Conservation (phyloP, 2,113 vertebrate genomes). For the Hylia prasina region DNA sequence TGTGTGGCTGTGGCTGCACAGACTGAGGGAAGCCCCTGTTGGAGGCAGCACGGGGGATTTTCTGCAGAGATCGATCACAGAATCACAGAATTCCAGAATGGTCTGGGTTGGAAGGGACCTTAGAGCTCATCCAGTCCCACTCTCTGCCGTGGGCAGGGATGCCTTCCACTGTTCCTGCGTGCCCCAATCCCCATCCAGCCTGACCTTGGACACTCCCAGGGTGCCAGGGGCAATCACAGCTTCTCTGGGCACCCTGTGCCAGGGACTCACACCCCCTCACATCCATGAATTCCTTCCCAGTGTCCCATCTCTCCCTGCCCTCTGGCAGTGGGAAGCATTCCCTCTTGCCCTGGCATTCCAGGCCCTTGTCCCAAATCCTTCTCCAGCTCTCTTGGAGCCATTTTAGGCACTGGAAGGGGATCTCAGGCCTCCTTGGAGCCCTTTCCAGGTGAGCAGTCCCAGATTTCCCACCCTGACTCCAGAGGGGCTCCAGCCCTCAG, state of each 20-base stretch:
- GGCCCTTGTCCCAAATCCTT: background rate
- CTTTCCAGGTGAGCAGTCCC: background rate
- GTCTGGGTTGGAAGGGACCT: background rate
- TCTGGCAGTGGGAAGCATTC: background rate
- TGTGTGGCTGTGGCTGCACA: fast-evolving
- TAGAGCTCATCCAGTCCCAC: fast-evolving
- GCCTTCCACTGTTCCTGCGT: fast-evolving
- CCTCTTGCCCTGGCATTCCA: background rate
- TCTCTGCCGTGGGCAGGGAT: background rate
- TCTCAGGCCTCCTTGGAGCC: background rate
- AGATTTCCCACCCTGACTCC: background rate
- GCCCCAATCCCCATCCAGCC: fast-evolving
- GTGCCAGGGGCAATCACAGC: background rate
- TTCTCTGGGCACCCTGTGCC: background rate
- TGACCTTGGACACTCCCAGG: background rate
- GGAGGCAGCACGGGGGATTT: background rate
- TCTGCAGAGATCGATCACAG: background rate
- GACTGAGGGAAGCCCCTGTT: background rate
- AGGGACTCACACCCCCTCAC: background rate
- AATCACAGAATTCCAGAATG: background rate
- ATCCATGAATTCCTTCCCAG: background rate
- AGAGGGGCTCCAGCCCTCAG: background rate
- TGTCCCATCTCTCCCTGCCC: background rate
- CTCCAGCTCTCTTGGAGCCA: background rate
- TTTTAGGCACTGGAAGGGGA: background rate